These are phyloP conservation scores for Luehdorfia chinensis DNA, from an alignment of 1,140 invertebrate genomes.

Conservation along the genomic window DNA sequence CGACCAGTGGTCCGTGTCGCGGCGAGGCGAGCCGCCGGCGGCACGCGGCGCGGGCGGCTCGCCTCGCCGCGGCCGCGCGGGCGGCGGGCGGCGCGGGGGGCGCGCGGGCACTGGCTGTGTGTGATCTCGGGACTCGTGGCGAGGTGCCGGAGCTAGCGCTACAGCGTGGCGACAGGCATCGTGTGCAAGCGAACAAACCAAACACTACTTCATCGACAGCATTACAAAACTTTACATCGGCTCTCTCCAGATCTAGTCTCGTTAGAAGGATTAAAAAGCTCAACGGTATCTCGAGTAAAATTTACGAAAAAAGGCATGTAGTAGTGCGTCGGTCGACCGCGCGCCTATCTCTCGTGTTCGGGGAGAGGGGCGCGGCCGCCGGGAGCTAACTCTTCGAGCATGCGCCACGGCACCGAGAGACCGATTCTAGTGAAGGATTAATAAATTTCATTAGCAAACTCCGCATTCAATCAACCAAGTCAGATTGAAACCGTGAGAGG, in stretches of 20 bases:
- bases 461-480: conserved; percentile 78
- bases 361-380: conserved; percentile 71
- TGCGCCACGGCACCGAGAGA: conserved; percentile 79
- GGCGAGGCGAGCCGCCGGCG: conserved; percentile 40
- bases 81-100: conserved; percentile 29
- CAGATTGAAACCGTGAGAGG: conserved; percentile 72
- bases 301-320: conserved; percentile 76
- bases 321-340: conserved; percentile 74
- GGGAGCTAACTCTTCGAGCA: conserved; percentile 77
- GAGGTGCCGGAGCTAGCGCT: conserved; percentile 77
- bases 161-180: conserved; percentile 78
- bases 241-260: conserved; percentile 75
- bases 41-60: conserved; percentile 28
- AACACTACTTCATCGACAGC: conserved; percentile 78
- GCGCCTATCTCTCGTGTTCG: conserved; percentile 62
- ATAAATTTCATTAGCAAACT: conserved; percentile 79
- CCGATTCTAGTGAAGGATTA: conserved; percentile 79
- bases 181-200: conserved; percentile 79
- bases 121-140: conserved; percentile 72
- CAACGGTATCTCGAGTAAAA: conserved; percentile 72
- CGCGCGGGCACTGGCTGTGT: conserved; percentile 72
- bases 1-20: conserved; percentile 37
- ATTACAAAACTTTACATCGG: conserved; percentile 76
- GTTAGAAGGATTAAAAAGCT: conserved; percentile 76
- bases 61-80: conserved; percentile 28